phyloP scores from a whole-genome alignment of 2,797 vertebrate genomes.

The Otus scops region DNA sequence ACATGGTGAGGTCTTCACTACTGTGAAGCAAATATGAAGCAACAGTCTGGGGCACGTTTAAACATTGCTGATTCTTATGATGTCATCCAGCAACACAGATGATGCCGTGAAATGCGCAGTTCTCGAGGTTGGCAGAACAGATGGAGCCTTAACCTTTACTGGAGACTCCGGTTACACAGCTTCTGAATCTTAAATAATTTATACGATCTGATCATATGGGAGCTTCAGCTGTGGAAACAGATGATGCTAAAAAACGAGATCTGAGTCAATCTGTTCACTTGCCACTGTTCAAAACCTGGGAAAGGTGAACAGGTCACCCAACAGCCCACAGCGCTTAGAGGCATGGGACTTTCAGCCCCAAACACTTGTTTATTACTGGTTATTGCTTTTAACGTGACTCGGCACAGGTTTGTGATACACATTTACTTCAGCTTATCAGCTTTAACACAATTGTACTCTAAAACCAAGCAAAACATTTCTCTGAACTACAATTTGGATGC shows the following conservation, averaged over 20 bases:
- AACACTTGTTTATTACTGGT: constrained; percentile 57
- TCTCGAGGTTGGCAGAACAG: constrained; percentile 67
- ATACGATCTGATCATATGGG: constrained; percentile 64
- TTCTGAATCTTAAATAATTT: constrained; percentile 75
- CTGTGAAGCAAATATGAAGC: constrained; percentile 42
- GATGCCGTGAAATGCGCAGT: constrained; percentile 49
- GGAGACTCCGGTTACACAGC: constrained; percentile 70
- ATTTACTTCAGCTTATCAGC: neutral
- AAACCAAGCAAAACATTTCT: neutral
- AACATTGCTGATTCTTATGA: constrained; percentile 21
- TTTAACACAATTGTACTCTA: neutral
- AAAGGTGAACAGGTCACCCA: constrained; percentile 53
- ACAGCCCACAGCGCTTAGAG: neutral
- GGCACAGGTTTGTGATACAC: neutral
- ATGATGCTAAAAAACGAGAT: constrained; percentile 76
- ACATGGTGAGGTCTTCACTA: neutral
- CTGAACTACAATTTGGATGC: neutral
- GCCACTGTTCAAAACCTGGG: constrained; percentile 57
- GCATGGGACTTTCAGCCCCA: constrained; percentile 9
- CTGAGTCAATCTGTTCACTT: constrained; percentile 68
- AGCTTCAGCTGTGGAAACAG: constrained; percentile 73
- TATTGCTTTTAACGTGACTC: constrained; percentile 16
- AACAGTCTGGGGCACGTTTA: neutral
- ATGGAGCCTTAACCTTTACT: constrained; percentile 60
- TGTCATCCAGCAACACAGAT: constrained; percentile 54